Conservation (phyloP, 2,797 vertebrate species). For the Intellagama lesueurii region DNA sequence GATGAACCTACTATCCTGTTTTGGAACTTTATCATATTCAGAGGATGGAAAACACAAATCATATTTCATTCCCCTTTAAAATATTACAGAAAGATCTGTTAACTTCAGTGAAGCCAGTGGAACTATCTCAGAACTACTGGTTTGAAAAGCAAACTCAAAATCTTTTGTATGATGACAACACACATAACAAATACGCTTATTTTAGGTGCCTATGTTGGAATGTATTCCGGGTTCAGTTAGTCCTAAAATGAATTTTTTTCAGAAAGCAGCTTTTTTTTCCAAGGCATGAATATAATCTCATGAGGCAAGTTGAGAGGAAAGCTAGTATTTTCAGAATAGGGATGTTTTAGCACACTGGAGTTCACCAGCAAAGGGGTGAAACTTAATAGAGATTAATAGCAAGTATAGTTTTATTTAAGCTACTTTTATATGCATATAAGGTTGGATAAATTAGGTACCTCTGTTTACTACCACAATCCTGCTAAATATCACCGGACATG, state of each 20-base stretch:
- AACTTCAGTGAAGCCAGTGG: neutral
- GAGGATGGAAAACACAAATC: neutral
- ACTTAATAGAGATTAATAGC: neutral
- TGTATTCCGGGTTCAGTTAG: neutral
- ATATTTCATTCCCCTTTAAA: neutral
- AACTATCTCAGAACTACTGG: neutral
- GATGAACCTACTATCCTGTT: neutral
- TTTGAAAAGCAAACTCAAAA: neutral
- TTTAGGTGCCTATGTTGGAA: neutral
- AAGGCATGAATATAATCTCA: neutral
- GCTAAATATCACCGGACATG: conserved; percentile 46
- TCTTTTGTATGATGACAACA: conserved; percentile 1
- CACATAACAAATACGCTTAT: neutral
- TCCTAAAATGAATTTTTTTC: neutral
- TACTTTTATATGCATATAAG: conserved; percentile 31
- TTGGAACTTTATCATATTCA: neutral
- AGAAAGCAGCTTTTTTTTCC: neutral
- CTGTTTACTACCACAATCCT: conserved; percentile 16
- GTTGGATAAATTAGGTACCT: conserved; percentile 17
- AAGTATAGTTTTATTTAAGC: conserved; percentile 23
- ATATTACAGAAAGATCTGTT: neutral
- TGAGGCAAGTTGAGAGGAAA: neutral
- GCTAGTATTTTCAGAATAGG: neutral
- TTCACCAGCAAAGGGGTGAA: conserved; percentile 2
- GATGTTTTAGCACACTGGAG: neutral